These are phyloP conservation scores for Notechis scutatus DNA, from an alignment of 2,113 vertebrate genomes.

Conservation along the genomic window DNA sequence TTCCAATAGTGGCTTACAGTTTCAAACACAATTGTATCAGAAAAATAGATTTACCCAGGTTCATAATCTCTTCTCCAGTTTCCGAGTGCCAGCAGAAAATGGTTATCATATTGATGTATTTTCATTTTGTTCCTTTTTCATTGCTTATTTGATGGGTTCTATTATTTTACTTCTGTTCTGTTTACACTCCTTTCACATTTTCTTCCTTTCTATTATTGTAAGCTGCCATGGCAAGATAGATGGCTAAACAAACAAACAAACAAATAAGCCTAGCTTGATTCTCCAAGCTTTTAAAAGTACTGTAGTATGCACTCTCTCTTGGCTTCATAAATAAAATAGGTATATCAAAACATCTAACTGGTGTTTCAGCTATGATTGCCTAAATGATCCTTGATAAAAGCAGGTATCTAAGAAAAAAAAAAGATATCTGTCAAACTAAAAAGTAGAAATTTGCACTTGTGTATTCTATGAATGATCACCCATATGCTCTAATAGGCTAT, in stretches of 20 bases:
- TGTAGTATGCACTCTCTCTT: neutral
- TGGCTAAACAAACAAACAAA: neutral
- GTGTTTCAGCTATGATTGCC: neutral
- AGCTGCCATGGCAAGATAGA: neutral
- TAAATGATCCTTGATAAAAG: neutral
- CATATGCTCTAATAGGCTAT: neutral
- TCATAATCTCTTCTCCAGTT: neutral
- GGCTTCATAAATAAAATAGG: neutral
- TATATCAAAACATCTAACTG: neutral
- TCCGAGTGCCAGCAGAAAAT: neutral
- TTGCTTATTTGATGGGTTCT: neutral
- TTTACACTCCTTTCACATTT: neutral
- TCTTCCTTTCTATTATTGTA: neutral
- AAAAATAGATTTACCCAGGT: neutral
- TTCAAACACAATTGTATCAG: neutral
- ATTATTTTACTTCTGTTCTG: neutral
- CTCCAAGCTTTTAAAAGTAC: neutral
- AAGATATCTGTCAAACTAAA: neutral
- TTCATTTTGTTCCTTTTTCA: neutral
- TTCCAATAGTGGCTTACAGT: neutral
- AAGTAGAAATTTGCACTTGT: neutral
- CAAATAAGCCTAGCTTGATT: neutral
- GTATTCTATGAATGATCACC: neutral
- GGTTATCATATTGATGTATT: neutral
- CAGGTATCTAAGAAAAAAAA: neutral